Conservation (phyloP, 2,113 vertebrate genomes). For the Marmota monax region DNA sequence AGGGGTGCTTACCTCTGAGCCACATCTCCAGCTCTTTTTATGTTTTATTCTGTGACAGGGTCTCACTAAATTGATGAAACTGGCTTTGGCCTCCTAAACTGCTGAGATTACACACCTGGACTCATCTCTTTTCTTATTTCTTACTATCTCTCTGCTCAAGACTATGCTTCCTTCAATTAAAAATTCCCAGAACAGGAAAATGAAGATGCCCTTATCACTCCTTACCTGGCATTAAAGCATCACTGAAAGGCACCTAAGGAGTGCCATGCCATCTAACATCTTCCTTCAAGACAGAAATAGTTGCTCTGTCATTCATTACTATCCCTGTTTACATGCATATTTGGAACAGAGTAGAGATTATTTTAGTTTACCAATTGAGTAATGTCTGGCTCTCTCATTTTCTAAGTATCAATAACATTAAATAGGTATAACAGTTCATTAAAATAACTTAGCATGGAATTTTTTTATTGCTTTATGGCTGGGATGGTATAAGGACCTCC, state of each 20-base stretch:
- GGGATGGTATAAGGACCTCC: neutral
- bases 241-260: neutral
- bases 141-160: neutral
- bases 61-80: too few relatives aligned
- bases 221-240: neutral
- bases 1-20: too few relatives aligned
- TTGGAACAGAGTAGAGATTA: neutral
- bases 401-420: neutral
- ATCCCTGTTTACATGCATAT: neutral
- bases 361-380: neutral
- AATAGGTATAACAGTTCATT: neutral
- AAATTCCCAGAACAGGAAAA: neutral
- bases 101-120: too few relatives aligned
- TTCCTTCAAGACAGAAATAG: neutral
- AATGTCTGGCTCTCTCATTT: neutral
- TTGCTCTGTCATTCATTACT: neutral
- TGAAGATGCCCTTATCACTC: neutral
- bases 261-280: neutral
- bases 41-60: too few relatives aligned
- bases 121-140: neutral
- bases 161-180: neutral
- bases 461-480: neutral
- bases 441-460: neutral
- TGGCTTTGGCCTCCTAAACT: too few relatives aligned
- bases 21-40: too few relatives aligned